Percentiles rank a stretch among this genome's conserved stretches.
These are phyloP conservation scores for Alligator mississippiensis DNA, from an alignment of 2,113 vertebrate genomes.

Conservation along the genomic window DNA sequence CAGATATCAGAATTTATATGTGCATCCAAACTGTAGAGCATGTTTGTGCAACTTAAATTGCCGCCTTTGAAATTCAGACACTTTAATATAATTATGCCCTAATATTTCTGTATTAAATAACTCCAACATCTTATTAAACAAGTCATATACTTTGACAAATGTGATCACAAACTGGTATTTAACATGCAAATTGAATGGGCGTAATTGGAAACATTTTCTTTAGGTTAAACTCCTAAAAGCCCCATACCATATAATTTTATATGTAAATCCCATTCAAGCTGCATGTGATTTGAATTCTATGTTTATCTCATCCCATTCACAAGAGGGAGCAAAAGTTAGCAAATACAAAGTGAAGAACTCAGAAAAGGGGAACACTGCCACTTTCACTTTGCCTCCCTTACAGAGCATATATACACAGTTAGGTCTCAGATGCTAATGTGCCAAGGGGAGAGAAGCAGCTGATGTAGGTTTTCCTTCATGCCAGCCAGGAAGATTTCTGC, in stretches of 20 bases:
- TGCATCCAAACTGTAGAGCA: background rate
- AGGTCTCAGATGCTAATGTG: rapidly evolving
- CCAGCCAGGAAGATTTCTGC: no score
- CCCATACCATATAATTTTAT: rapidly evolving
- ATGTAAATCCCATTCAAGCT: background rate
- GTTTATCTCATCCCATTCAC: background rate
- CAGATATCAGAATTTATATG: background rate
- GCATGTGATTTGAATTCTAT: background rate
- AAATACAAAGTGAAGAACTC: background rate
- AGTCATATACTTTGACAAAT: background rate
- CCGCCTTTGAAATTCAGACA: background rate
- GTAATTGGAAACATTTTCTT: background rate
- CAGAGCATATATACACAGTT: background rate
- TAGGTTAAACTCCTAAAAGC: background rate
- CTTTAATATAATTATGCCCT: background rate
- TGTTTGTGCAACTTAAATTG: background rate
- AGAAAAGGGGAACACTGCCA: background rate
- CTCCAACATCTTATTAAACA: background rate
- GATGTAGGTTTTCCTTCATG: rapidly evolving
- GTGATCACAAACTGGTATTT: background rate
- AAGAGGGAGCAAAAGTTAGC: background rate
- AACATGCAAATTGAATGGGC: background rate
- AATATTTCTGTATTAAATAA: background rate
- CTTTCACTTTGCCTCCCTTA: background rate
- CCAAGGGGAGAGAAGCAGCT: background rate